Evolutionary conservation across 2,797 vertebrate species (phyloP).

Genomic region (Yasuhikotakia modesta): DNA sequence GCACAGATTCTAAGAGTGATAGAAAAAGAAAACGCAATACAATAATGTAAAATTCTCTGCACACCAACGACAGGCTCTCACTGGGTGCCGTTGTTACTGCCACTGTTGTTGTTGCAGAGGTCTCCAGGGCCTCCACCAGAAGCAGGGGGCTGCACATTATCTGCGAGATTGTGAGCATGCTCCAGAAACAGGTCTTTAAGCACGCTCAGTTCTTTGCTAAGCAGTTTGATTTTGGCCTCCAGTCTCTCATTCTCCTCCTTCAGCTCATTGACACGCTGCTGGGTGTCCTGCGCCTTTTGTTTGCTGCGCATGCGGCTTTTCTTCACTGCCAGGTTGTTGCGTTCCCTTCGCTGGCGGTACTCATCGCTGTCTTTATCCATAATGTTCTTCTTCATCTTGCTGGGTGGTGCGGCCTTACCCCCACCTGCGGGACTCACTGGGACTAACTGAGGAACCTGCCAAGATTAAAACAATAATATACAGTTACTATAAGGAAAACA

Average conservation of each 20-base stretch:
- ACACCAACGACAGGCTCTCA: constrained; percentile 55
- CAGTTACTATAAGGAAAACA: neutral
- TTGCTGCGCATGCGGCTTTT: constrained; percentile 98
- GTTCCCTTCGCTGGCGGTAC: constrained; percentile 89
- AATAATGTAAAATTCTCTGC: constrained; percentile 21
- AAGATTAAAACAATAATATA: neutral
- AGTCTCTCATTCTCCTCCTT: constrained; percentile 98
- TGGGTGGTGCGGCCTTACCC: constrained; percentile 83
- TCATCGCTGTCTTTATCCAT: constrained; percentile 93
- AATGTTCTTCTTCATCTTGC: constrained; percentile 86
- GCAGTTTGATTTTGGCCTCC: constrained; percentile 96
- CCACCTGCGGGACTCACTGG: constrained; percentile 81
- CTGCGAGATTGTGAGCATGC: constrained; percentile 94
- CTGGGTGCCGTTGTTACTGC: constrained; percentile 64
- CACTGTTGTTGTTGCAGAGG: constrained; percentile 60
- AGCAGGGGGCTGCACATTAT: constrained; percentile 85
- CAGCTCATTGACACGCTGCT: constrained; percentile 94
- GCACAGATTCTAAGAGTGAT: constrained; percentile 16
- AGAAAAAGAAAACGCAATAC: constrained; percentile 28
- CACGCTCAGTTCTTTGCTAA: constrained; percentile 96
- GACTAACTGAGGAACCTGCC: constrained; percentile 83
- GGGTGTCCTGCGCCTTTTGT: constrained; percentile 95
- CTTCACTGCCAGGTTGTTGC: constrained; percentile 98
- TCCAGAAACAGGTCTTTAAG: constrained; percentile 98
- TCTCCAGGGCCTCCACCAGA: constrained; percentile 73